Evolutionary conservation across 2,113 vertebrate species (phyloP), one percentile per base, ranked within the genome.

Genomic region (Suncus etruscus): DNA sequence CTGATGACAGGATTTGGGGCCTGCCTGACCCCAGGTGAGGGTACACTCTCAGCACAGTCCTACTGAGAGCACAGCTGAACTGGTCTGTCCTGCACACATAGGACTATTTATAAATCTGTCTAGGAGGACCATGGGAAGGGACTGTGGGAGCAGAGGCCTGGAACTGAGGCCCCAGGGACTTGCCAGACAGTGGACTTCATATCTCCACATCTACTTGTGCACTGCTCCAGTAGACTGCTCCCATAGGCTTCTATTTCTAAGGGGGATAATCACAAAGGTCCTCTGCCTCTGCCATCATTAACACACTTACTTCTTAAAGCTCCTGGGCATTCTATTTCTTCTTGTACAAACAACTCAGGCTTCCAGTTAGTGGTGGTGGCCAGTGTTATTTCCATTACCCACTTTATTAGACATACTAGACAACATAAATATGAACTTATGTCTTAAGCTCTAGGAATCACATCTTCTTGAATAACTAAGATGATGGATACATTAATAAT

Each of bases 71-170:
- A 58, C 22, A 82, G 70, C 70, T 79, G 31, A 63, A 27, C 79
- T 27, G 51, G 48, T 29, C 54, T 6, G 48, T 6, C 0, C 48
- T 83, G 83, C 68, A 65, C 74, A 16, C 51, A 39, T 31, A 73
- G 54, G 27, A 29, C 74, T 88, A 72, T 84, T 94, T 85, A 92
- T 95, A 69, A 83, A 39, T 68, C 50, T 92, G 27, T 48, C 72
- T 29, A 86, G 63, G 32, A 83, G 61, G 51, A 92, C 76, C 68
- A 11, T 31, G 83, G 76, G 79, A 90, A 73, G 16, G 72, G 50
- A 51, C 61, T 86, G 45, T 24, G 12, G 39, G 74, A 58, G 6
- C 50, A 63, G 39, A 39, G 0, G 70, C 20, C 45, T 24, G 14
- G 1, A 63, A 76, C 22, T n/a, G 66, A 74, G 50, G 72, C 54